phyloP scores from a whole-genome alignment of 2,888 invertebrate genomes.

The Matsumyia berberina region DNA sequence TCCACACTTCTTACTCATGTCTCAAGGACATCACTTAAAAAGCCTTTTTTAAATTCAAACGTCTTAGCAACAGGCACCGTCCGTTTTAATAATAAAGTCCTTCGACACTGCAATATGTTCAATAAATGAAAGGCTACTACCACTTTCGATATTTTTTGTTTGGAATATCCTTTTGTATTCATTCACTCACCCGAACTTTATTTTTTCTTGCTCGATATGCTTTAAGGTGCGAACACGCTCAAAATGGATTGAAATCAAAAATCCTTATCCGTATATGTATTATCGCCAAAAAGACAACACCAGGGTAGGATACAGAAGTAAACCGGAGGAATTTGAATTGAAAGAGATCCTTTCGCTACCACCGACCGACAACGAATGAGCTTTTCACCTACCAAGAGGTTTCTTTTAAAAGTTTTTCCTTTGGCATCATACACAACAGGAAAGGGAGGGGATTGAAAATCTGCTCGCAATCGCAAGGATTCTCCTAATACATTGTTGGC shows the following conservation, averaged over 20 bases:
- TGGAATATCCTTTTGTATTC: slow-evolving; percentile 30
- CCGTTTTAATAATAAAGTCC: slow-evolving; percentile 28
- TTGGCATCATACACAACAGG: slow-evolving; percentile 16
- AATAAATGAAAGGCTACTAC: slow-evolving; percentile 16
- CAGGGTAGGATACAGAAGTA: slow-evolving; percentile 17
- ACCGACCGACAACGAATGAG: slow-evolving; percentile 71
- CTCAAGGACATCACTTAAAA: slow-evolving; percentile 6
- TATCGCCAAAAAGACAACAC: slow-evolving; percentile 20
- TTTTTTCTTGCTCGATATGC: slow-evolving; percentile 8
- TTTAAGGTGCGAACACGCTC: slow-evolving; percentile 31
- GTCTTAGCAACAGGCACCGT: slow-evolving; percentile 18
- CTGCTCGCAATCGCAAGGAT: slow-evolving; percentile 40
- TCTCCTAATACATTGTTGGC: slow-evolving; percentile 29
- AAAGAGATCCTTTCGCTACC: slow-evolving; percentile 66
- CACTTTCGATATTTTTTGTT: slow-evolving; percentile 9
- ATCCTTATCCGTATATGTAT: slow-evolving; percentile 1
- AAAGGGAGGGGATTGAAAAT: slow-evolving; percentile 21
- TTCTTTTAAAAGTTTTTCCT: slow-evolving; percentile 60
- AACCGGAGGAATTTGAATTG: not conserved
- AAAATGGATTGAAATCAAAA: slow-evolving; percentile 36
- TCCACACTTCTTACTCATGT: not conserved
- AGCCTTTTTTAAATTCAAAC: slow-evolving; percentile 3
- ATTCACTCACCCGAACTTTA: slow-evolving; percentile 10
- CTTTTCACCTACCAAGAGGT: slow-evolving; percentile 57
- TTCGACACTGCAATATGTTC: slow-evolving; percentile 25